Evolutionary conservation across 2,797 vertebrate genomes (phyloP).

Genomic region (Poeciliopsis presidionis): DNA sequence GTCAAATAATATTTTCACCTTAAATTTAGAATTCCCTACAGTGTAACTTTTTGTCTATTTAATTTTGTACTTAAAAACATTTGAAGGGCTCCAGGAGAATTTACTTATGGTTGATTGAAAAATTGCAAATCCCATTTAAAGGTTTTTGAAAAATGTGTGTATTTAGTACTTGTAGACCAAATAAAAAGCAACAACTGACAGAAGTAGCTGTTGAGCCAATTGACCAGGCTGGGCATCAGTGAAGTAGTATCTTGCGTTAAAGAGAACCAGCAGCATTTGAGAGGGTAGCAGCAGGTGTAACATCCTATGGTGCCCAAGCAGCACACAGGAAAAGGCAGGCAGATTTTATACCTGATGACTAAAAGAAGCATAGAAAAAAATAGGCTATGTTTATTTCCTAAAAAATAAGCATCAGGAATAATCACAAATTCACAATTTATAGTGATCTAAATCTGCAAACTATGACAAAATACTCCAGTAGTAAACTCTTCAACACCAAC

Average conservation of each 20-base stretch:
- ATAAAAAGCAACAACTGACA: background rate
- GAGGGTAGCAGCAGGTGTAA: background rate
- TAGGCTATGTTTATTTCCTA: background rate
- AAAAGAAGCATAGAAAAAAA: background rate
- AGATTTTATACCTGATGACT: background rate
- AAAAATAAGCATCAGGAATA: background rate
- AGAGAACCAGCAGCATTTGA: background rate
- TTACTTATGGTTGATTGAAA: background rate
- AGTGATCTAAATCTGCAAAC: slow-evolving; percentile 12
- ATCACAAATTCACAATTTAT: slow-evolving; percentile 1
- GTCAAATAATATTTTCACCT: background rate
- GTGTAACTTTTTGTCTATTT: background rate
- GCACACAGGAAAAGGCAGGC: background rate
- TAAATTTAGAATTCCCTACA: background rate
- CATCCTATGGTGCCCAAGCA: background rate
- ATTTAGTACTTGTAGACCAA: background rate
- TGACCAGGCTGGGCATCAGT: background rate
- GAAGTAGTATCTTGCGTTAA: background rate
- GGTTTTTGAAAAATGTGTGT: background rate
- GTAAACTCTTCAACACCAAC: slow-evolving; percentile 31
- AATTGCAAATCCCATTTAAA: background rate
- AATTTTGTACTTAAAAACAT: background rate
- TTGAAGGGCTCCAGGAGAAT: background rate
- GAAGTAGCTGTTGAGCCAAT: background rate
- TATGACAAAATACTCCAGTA: slow-evolving; percentile 21